A percentile compares a stretch with the other conserved stretches of the same genome.
phyloP scores from a whole-genome alignment of 2,888 invertebrate genomes.

The Cheilosia urbana region DNA sequence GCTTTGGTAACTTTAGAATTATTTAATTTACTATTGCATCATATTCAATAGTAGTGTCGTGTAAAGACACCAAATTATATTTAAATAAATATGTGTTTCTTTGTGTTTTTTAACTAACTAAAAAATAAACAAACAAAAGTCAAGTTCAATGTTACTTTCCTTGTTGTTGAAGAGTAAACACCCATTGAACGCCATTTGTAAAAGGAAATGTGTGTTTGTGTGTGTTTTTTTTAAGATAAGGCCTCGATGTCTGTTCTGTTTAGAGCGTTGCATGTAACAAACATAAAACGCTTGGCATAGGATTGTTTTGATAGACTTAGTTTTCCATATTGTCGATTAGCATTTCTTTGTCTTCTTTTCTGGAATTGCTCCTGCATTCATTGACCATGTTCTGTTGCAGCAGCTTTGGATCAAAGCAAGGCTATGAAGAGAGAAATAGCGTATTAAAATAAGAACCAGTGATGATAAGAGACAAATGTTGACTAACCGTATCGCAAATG shows the following conservation, averaged over 20 bases:
- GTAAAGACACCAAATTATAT: slow-evolving; percentile 7
- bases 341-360: slow-evolving; percentile 90
- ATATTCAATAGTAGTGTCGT: slow-evolving; percentile 10
- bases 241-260: slow-evolving; percentile 58
- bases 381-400: slow-evolving; percentile 82
- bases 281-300: slow-evolving; percentile 46
- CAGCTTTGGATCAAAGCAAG: slow-evolving; percentile 90
- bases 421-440: slow-evolving; percentile 84
- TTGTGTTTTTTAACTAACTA: slow-evolving; percentile 9
- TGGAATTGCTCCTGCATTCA: slow-evolving; percentile 77
- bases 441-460: slow-evolving; percentile 28
- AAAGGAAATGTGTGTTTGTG: slow-evolving; percentile 21
- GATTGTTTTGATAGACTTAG: slow-evolving; percentile 85
- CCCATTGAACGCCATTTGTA: slow-evolving; percentile 42
- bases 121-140: slow-evolving; percentile 23
- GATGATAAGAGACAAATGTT: background rate
- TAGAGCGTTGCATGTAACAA: slow-evolving; percentile 33
- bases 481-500: slow-evolving; percentile 94
- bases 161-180: slow-evolving; percentile 24
- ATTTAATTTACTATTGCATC: slow-evolving; percentile 19
- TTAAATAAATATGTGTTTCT: slow-evolving; percentile 22
- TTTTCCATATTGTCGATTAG: slow-evolving; percentile 91
- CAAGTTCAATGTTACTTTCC: slow-evolving; percentile 13
- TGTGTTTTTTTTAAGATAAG: slow-evolving; percentile 41
- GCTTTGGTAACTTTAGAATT: slow-evolving; percentile 30